Percentiles rank a stretch among this genome's conserved stretches.
These are phyloP conservation scores for Phaedon cochleariae DNA, from an alignment of 2,888 invertebrate species.

Conservation along the genomic window DNA sequence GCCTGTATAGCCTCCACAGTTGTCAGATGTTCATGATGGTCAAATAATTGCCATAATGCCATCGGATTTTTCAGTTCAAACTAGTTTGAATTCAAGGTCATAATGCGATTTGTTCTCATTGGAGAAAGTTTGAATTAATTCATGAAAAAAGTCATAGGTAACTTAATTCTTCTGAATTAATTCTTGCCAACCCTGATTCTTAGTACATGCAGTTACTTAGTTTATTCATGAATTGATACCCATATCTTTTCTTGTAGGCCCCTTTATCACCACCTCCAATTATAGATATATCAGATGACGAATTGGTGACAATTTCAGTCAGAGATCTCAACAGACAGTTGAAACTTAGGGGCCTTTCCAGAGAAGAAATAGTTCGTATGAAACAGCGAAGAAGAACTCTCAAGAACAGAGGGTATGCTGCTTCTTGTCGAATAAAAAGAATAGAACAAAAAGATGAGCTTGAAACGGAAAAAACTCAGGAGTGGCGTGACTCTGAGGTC, in stretches of 20 bases:
- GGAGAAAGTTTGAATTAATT: no score
- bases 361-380: conserved; percentile 92
- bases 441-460: conserved; percentile 94
- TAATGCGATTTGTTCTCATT: no score
- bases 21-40: no score
- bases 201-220: no score
- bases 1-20: no score
- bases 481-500: conserved; percentile 83
- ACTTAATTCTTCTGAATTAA: no score
- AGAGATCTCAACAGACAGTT: conserved; percentile 90
- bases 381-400: conserved; percentile 94
- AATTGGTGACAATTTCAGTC: conserved; percentile 90
- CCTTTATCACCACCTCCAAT: conserved; percentile 84
- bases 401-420: conserved; percentile 97
- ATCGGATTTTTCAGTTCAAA: no score
- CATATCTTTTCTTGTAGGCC: conserved; percentile 66
- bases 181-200: no score
- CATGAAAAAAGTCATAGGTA: no score
- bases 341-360: conserved; percentile 83
- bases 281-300: conserved; percentile 90
- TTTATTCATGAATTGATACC: no score
- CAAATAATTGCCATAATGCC: no score
- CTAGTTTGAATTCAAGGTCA: no score
- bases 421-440: conserved; percentile 91
- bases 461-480: conserved; percentile 87